Conservation (phyloP, 92 coral and sea anemone species). For the Micromussa lordhowensis region DNA sequence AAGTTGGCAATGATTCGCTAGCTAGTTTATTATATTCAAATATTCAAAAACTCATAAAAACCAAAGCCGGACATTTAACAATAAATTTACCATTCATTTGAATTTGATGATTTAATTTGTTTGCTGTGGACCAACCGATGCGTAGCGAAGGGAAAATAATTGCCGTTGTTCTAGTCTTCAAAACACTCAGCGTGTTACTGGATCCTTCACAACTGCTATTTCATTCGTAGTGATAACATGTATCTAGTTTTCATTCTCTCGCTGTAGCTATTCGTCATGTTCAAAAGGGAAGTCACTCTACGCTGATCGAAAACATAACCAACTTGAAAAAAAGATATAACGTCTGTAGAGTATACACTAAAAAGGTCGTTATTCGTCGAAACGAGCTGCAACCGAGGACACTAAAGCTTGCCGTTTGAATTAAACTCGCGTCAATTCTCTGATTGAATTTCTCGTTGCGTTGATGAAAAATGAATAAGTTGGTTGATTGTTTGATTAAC, state of each 20-base stretch:
- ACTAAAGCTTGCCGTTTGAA: not conserved
- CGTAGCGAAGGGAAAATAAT: slow-evolving; percentile 34
- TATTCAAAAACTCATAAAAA: not conserved
- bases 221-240: not conserved
- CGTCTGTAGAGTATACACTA: not conserved
- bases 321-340: not conserved
- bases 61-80: slow-evolving; percentile 17
- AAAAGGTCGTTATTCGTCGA: not conserved
- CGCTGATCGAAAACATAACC: not conserved
- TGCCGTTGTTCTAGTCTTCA: slow-evolving; percentile 19
- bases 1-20: not conserved
- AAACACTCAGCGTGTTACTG: slow-evolving; percentile 36
- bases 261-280: not conserved
- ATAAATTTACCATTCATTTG: slow-evolving; percentile 66
- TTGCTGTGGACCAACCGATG: slow-evolving; percentile 42
- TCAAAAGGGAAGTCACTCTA: slow-evolving; percentile 2
- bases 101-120: slow-evolving; percentile 65
- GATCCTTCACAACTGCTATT: not conserved
- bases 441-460: slow-evolving; percentile 2
- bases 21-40: not conserved
- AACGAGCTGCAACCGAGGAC: slow-evolving; percentile 11
- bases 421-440: not conserved
- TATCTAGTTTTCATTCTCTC: not conserved
- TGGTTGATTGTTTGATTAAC: slow-evolving; percentile 11
- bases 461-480: slow-evolving; percentile 18